These are phyloP conservation scores for Egretta garzetta DNA, from an alignment of 2,113 vertebrate species.

Conservation along the genomic window DNA sequence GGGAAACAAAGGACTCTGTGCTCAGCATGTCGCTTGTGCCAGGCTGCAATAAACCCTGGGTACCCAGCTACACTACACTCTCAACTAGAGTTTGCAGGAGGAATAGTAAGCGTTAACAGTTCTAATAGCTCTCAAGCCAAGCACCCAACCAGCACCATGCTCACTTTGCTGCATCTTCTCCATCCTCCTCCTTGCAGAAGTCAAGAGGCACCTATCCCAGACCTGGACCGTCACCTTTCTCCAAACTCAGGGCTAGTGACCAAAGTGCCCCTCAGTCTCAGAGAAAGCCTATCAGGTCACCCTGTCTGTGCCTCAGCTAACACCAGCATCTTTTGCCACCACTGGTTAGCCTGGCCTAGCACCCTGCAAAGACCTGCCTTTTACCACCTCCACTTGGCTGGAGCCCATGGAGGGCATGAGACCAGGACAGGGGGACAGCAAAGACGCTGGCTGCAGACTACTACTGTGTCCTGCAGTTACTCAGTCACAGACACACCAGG, in stretches of 20 bases:
- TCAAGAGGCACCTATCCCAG: background rate
- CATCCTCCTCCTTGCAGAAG: background rate
- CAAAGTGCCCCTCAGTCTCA: background rate
- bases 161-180: background rate
- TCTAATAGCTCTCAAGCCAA: background rate
- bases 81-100: background rate
- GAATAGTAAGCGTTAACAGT: background rate
- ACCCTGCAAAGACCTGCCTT: background rate
- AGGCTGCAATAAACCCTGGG: background rate
- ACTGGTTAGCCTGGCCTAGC: background rate
- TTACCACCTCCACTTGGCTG: background rate
- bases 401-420: fast-evolving
- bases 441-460: background rate
- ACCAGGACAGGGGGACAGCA: background rate
- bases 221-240: background rate
- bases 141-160: background rate
- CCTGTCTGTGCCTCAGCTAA: background rate
- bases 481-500: background rate
- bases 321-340: background rate
- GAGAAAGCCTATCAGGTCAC: background rate
- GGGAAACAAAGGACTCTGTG: background rate
- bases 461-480: background rate
- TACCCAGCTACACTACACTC: background rate
- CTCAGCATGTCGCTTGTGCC: background rate
- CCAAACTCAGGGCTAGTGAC: background rate